Evolutionary conservation across 2,113 vertebrate genomes (phyloP).

Genomic region (Rafetus swinhoei): DNA sequence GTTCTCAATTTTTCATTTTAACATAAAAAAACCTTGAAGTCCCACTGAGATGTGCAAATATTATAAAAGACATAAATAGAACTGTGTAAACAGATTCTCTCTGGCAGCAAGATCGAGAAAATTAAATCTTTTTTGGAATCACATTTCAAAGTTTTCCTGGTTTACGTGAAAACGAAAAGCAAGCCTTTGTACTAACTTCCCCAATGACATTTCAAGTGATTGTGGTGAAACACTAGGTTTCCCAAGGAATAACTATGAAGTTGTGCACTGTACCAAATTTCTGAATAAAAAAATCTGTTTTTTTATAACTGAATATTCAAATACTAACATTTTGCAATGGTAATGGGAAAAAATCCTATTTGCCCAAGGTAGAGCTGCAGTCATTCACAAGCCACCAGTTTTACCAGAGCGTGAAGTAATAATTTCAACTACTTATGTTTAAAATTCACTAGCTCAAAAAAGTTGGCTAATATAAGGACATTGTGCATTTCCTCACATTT

Average conservation of each 20-base stretch:
- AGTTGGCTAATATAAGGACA: not conserved
- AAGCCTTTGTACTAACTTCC: not conserved
- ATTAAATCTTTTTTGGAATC: not conserved
- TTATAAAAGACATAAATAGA: not conserved
- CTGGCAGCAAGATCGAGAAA: not conserved
- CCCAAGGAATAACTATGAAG: not conserved
- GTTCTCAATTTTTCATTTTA: not conserved
- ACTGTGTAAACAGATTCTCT: not conserved
- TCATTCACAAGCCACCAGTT: not conserved
- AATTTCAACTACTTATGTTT: not conserved
- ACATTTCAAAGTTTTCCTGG: not conserved
- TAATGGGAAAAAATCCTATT: not conserved
- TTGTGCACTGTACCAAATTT: not conserved
- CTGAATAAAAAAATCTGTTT: not conserved
- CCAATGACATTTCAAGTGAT: not conserved
- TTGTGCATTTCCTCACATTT: not conserved
- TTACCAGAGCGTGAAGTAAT: not conserved
- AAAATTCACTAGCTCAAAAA: fast-evolving
- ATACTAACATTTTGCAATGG: not conserved
- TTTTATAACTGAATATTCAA: not conserved
- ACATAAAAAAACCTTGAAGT: not conserved
- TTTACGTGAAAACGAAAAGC: not conserved
- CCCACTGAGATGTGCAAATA: not conserved
- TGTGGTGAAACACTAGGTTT: not conserved
- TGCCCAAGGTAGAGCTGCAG: not conserved